Base-by-base conservation (phyloP, 2,888 invertebrate genomes). In the Mesochorus sp. region DNA sequence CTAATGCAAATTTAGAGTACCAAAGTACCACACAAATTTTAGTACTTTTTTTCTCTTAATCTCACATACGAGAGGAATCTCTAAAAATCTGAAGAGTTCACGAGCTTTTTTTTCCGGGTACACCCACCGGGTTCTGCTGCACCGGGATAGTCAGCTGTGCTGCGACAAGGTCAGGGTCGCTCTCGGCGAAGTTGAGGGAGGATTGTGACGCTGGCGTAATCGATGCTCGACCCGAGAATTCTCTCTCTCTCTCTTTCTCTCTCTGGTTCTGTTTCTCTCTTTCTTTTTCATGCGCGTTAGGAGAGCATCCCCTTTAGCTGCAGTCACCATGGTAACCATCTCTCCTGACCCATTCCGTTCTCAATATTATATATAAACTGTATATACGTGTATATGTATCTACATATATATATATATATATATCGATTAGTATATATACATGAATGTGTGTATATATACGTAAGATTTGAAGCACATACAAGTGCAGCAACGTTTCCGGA, bases 161-260 rank as follows among this genome's bases (percentile, higher is more conserved):
- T 80, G 77, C 82, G 75, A 79, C 82, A 89, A 88, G 89, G 89
- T 89, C 89, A 89, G 86, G 89, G 88, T 87, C 53, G 71, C 39
- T 62, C 71, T 62, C 42, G 59, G 59, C 59, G 53, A 24, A 85
- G 82, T 74, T 59, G 55, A 31, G 59, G 79, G 80, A 79, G 78
- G 81, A 76, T 64, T 76, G 77, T 53, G 10, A 61, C 42, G 83
- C 80, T 82, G 83, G 82, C 83, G 85, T 85, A 88, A 88, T 88
- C 87, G 88, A 88, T 88, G 86, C 83, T 81, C 81, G 80, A 79
- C 79, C 70, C 51, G 72, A n/a, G n/a, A n/a, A 70, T 72, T 55
- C 72, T 39, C 75, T 73, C 19, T 66, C 77, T 78, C 70, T 73
- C 81, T 80, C 80, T 26, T 81, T 70, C 64, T 53, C 64, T 55